These are phyloP conservation scores for Tryphoninae sp. DNA, from an alignment of 2,888 invertebrate species.

Conservation along the genomic window DNA sequence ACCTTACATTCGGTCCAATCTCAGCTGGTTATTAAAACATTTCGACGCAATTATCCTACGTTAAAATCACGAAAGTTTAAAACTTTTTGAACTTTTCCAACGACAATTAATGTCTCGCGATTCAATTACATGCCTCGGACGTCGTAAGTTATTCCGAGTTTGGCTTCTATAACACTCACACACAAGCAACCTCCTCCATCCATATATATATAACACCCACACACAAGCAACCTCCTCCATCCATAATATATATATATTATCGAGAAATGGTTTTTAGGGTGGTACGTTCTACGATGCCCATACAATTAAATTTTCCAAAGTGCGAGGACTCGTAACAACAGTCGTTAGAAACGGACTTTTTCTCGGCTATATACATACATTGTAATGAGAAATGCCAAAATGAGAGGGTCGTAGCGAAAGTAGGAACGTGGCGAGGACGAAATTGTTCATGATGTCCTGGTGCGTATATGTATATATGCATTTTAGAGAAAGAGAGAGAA, in stretches of 20 bases:
- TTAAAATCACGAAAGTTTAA: no score
- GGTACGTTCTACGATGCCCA: neutral
- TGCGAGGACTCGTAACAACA: neutral
- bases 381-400: conserved; percentile 45
- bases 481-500: conserved; percentile 6
- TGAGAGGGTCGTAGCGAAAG: conserved; percentile 33
- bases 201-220: neutral
- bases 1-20: no score
- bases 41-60: no score
- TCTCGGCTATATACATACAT: neutral
- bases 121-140: no score
- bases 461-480: neutral
- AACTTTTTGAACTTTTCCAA: no score
- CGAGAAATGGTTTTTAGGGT: neutral
- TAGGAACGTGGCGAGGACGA: conserved; percentile 52
- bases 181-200: no score
- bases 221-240: no score
- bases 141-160: no score
- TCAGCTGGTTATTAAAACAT: no score
- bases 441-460: conserved; percentile 56
- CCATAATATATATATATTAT: neutral
- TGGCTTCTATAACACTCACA: no score
- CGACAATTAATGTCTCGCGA: no score
- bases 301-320: neutral
- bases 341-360: conserved; percentile 3